Conservation (phyloP, 2,113 vertebrate genomes). For the Anguilla rostrata region DNA sequence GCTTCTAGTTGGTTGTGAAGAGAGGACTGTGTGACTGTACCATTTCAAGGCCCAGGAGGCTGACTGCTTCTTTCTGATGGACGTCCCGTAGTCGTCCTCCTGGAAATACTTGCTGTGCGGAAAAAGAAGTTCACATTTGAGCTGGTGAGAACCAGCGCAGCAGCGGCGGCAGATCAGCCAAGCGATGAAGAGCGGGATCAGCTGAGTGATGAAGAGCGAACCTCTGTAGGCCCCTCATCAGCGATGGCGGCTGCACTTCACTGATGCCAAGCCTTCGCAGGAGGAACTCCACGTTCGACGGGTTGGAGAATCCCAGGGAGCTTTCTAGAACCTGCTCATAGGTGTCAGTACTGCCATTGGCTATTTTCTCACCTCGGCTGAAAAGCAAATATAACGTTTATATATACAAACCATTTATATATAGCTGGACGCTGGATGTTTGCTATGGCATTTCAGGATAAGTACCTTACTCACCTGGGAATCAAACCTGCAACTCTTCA, state of each 20-base stretch:
- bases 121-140: constrained; percentile 9
- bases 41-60: constrained; percentile 95
- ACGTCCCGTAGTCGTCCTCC: constrained; percentile 87
- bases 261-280: constrained; percentile 85
- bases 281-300: constrained; percentile 88
- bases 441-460: no score
- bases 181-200: no score
- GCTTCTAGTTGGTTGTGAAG: not conserved
- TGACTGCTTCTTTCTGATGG: constrained; percentile 90
- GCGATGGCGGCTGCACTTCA: constrained; percentile 87
- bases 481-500: no score
- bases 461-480: no score
- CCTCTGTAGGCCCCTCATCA: constrained; percentile 96
- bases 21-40: constrained; percentile 55
- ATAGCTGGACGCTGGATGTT: no score
- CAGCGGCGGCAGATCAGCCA: no score
- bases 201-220: constrained; percentile 51
- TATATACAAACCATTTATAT: no score
- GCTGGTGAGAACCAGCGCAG: not conserved
- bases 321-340: constrained; percentile 81
- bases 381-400: not conserved
- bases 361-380: constrained; percentile 78
- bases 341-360: constrained; percentile 72
- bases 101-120: constrained; percentile 81
- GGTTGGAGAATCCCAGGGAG: constrained; percentile 90